Evolutionary conservation across 1,140 invertebrate genomes (phyloP).

Genomic region (Drosophila littoralis): DNA sequence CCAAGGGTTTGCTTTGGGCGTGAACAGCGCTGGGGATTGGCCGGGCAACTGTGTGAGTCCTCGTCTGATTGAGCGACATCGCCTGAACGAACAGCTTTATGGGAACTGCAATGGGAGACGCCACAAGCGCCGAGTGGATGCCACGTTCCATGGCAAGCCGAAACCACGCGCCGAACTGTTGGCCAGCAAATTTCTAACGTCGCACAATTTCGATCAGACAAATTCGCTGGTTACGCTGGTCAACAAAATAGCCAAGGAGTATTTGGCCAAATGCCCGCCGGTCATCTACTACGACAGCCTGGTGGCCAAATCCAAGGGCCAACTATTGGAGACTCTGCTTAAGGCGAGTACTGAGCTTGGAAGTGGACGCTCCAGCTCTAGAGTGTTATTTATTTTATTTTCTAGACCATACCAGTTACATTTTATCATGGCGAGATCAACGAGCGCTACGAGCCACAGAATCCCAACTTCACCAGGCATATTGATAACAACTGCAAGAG

Average conservation of each 20-base stretch:
- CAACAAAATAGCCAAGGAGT: slow-evolving; percentile 86
- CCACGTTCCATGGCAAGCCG: slow-evolving; percentile 85
- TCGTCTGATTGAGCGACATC: slow-evolving; percentile 57
- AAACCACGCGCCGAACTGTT: slow-evolving; percentile 86
- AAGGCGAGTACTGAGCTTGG: slow-evolving; percentile 57
- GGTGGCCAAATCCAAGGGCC: slow-evolving; percentile 85
- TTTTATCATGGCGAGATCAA: slow-evolving; percentile 87
- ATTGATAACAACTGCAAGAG: slow-evolving; percentile 85
- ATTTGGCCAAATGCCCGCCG: slow-evolving; percentile 86
- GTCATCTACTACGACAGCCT: slow-evolving; percentile 87
- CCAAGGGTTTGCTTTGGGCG: not conserved
- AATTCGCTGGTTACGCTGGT: slow-evolving; percentile 86
- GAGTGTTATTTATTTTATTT: too few relatives aligned
- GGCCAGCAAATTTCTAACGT: slow-evolving; percentile 84
- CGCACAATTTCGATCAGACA: slow-evolving; percentile 82
- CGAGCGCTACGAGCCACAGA: slow-evolving; percentile 67
- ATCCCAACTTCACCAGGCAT: slow-evolving; percentile 52
- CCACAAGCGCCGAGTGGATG: slow-evolving; percentile 64
- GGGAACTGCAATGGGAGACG: slow-evolving; percentile 22
- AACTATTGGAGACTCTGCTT: slow-evolving; percentile 86
- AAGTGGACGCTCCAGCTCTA: too few relatives aligned
- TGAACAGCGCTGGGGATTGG: not conserved
- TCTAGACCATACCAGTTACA: slow-evolving; percentile 85
- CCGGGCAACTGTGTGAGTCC: slow-evolving; percentile 53
- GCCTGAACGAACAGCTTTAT: slow-evolving; percentile 59